Percentiles rank a stretch among this genome's conserved stretches.
phyloP scores from a whole-genome alignment of 2,113 vertebrate species.

The Hippocampus barbouri region DNA sequence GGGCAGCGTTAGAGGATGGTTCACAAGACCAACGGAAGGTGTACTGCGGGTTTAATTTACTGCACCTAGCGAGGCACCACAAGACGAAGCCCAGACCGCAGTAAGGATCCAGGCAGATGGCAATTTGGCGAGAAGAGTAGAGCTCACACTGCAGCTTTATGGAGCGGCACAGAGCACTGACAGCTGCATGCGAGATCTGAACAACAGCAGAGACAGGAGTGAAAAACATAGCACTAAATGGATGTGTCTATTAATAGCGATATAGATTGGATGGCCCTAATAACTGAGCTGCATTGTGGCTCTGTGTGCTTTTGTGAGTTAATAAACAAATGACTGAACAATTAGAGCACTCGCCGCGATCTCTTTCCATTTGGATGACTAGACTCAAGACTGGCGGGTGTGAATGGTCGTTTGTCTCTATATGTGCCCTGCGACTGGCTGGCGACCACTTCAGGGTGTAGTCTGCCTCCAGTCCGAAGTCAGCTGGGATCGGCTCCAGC shows the following conservation, averaged over 20 bases:
- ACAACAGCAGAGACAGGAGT: neutral
- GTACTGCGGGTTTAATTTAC: neutral
- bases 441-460: too few relatives aligned
- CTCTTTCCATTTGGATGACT: too few relatives aligned
- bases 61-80: conserved; percentile 98
- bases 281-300: neutral
- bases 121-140: conserved; percentile 95
- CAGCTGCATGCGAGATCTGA: conserved; percentile 92
- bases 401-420: too few relatives aligned
- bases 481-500: too few relatives aligned
- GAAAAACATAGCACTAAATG: neutral
- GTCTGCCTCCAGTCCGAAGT: too few relatives aligned
- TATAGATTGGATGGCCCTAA: neutral
- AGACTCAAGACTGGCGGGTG: too few relatives aligned
- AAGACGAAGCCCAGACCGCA: conserved; percentile 96
- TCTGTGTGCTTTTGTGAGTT: neutral
- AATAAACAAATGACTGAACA: neutral
- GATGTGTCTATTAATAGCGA: neutral
- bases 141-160: conserved; percentile 97
- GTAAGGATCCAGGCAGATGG: conserved; percentile 97
- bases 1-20: neutral
- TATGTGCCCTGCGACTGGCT: too few relatives aligned
- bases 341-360: neutral
- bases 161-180: conserved; percentile 89
- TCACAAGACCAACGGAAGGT: neutral